phyloP scores from a whole-genome alignment of 2,113 vertebrate species.

The Alaudala cheleensis region DNA sequence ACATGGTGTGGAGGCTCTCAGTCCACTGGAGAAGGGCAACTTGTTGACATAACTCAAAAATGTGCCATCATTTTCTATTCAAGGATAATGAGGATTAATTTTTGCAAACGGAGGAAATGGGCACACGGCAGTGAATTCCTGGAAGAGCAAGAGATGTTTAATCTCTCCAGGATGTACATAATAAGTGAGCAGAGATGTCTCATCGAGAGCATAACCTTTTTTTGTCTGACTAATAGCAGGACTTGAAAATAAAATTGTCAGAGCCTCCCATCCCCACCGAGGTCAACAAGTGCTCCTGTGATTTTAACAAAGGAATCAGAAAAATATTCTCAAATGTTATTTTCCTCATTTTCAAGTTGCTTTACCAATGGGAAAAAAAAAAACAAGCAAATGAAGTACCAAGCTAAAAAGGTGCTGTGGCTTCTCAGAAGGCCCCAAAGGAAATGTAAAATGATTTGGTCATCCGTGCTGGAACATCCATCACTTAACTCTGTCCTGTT shows the following conservation, averaged over 20 bases:
- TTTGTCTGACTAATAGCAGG: conserved; percentile 1
- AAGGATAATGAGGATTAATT: not conserved
- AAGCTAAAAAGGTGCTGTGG: not conserved
- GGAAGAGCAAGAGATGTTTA: not conserved
- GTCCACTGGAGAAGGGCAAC: not conserved
- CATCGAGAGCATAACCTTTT: not conserved
- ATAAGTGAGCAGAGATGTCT: not conserved
- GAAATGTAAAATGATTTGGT: not conserved
- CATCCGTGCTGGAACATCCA: not conserved
- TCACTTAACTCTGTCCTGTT: not conserved
- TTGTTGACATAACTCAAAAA: not conserved
- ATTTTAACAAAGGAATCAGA: not conserved
- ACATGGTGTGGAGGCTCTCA: not conserved
- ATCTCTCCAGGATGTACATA: not conserved
- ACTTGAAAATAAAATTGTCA: not conserved
- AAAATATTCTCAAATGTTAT: not conserved
- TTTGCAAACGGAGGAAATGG: not conserved
- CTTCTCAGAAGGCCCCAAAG: not conserved
- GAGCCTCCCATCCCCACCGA: not conserved
- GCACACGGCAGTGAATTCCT: not conserved
- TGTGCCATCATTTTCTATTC: not conserved
- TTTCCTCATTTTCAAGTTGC: not conserved
- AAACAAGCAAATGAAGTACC: fast-evolving
- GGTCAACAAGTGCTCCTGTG: not conserved
- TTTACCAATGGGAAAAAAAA: not conserved